Evolutionary conservation across 2,797 vertebrate genomes (phyloP).

Genomic region (Orientallactaga sibirica): DNA sequence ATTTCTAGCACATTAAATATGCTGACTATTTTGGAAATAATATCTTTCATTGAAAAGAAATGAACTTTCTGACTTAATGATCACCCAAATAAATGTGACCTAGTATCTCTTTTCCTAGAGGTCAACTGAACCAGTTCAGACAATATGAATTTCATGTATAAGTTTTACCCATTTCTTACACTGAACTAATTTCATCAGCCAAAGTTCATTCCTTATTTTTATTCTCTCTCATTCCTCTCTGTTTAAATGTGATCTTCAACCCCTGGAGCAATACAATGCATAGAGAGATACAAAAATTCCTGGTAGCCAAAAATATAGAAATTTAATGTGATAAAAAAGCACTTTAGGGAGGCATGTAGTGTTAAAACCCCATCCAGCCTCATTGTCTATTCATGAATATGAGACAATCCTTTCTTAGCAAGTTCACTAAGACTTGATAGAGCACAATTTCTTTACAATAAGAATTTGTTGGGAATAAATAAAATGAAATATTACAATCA

Average conservation of each 20-base stretch:
- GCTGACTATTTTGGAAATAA: conserved; percentile 56
- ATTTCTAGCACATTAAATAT: conserved; percentile 46
- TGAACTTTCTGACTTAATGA: neutral
- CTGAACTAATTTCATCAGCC: conserved; percentile 39
- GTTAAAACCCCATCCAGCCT: conserved; percentile 56
- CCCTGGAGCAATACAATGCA: conserved; percentile 51
- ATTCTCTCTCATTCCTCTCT: conserved; percentile 31
- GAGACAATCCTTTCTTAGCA: neutral
- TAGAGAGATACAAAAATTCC: conserved; percentile 68
- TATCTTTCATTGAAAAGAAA: conserved; percentile 16
- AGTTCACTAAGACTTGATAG: neutral
- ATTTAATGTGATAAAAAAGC: conserved; percentile 72
- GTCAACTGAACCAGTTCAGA: neutral
- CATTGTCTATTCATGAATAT: conserved; percentile 64
- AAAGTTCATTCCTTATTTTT: conserved; percentile 58
- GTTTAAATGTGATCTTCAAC: conserved; percentile 63
- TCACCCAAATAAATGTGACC: neutral
- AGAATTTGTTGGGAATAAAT: conserved; percentile 1
- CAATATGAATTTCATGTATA: neutral
- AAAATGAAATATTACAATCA: conserved; percentile 45
- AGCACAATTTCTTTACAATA: conserved; percentile 50
- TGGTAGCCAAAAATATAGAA: conserved; percentile 58
- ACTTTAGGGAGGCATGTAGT: conserved; percentile 55
- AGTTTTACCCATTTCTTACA: conserved; percentile 27
- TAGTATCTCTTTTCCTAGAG: neutral